Percentiles rank a stretch among this genome's conserved stretches.
These are phyloP conservation scores for Augiades crinisus DNA, from an alignment of 2,888 invertebrate species.

Conservation along the genomic window DNA sequence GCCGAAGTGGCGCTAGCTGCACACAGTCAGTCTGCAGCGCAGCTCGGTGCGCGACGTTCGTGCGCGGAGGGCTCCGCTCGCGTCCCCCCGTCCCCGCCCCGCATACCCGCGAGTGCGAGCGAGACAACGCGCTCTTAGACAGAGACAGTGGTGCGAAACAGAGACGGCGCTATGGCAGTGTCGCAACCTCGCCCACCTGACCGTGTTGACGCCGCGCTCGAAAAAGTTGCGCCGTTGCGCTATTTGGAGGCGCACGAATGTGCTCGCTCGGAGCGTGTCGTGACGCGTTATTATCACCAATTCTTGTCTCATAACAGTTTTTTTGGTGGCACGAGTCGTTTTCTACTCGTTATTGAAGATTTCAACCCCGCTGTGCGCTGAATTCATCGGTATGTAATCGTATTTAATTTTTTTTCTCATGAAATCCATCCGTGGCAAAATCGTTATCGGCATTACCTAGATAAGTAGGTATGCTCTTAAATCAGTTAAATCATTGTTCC, in stretches of 20 bases:
- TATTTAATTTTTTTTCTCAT: constrained; percentile 37
- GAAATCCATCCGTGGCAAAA: constrained; percentile 40
- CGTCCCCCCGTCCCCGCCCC: constrained; percentile 48
- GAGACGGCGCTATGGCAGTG: constrained; percentile 70
- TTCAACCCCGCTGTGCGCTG: constrained; percentile 29
- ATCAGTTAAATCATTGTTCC: constrained; percentile 39
- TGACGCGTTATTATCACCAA: constrained; percentile 70
- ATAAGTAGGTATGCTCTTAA: constrained; percentile 45
- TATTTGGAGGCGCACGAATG: constrained; percentile 80
- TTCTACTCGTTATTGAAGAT: constrained; percentile 43
- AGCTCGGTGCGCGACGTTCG: constrained; percentile 79
- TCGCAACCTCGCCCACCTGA: constrained; percentile 82
- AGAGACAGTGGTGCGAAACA: constrained; percentile 42
- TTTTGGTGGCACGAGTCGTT: constrained; percentile 48
- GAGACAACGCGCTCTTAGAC: constrained; percentile 49
- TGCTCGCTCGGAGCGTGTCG: constrained; percentile 64
- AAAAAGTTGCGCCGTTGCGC: constrained; percentile 81
- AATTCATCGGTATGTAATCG: constrained; percentile 58
- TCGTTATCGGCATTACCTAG: constrained; percentile 53
- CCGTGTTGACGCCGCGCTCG: constrained; percentile 80
- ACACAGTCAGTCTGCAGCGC: constrained; percentile 77
- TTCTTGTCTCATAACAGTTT: constrained; percentile 56
- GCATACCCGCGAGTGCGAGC: constrained; percentile 53
- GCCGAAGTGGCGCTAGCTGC: constrained; percentile 44
- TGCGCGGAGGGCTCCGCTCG: constrained; percentile 64